These are phyloP conservation scores for Pterophyllum scalare DNA, from an alignment of 2,113 vertebrate genomes.

Conservation along the genomic window DNA sequence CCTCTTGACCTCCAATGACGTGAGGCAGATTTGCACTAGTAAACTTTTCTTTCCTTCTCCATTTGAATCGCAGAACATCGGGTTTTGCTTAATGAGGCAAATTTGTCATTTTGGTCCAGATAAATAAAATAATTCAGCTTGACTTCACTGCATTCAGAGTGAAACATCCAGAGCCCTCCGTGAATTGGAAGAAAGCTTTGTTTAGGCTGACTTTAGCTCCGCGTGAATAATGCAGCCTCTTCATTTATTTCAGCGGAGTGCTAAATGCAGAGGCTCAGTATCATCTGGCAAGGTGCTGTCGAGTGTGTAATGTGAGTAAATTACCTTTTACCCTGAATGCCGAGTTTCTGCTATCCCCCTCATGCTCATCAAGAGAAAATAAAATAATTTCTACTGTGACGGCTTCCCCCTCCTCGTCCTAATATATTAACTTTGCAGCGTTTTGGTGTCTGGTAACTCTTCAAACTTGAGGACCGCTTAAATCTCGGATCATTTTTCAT, in stretches of 20 bases:
- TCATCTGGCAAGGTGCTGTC: conserved; percentile 13
- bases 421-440: not conserved
- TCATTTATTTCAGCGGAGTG: not conserved
- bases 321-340: not conserved
- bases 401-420: not conserved
- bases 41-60: not conserved
- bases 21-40: not conserved
- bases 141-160: not conserved
- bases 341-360: not conserved
- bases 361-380: not conserved
- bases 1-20: conserved; percentile 3
- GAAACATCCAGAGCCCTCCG: not conserved
- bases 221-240: conserved; percentile 5
- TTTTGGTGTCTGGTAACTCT: not conserved
- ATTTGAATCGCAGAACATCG: not conserved
- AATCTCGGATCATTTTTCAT: not conserved
- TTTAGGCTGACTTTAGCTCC: conserved; percentile 1
- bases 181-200: not conserved
- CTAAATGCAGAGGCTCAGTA: not conserved
- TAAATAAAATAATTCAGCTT: not conserved
- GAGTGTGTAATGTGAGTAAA: not conserved
- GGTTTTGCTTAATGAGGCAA: not conserved
- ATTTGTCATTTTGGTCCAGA: not conserved
- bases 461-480: not conserved
- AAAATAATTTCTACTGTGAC: not conserved